Percentiles rank a stretch among this genome's conserved stretches.
Evolutionary conservation across 2,888 invertebrate genomes (phyloP).

Genomic region (Pherbina coryleti): DNA sequence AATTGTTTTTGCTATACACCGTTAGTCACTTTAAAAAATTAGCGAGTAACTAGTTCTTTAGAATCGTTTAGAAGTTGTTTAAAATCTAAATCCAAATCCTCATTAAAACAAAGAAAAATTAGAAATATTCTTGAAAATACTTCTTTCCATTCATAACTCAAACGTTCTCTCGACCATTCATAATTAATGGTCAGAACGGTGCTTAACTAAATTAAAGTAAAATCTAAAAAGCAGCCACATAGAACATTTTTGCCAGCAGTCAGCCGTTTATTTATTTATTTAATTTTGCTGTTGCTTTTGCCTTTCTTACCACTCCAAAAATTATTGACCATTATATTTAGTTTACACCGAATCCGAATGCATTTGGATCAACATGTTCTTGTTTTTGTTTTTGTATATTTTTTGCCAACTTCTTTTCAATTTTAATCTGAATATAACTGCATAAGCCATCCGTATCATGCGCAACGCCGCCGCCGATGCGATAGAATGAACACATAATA

Average conservation of each 20-base stretch:
- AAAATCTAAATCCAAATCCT: no score
- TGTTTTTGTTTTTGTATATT: neutral
- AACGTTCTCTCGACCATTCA: slow-evolving; percentile 1
- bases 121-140: no score
- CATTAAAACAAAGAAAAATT: no score
- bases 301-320: neutral
- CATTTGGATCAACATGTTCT: neutral
- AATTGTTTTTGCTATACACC: no score
- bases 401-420: neutral
- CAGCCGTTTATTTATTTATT: neutral
- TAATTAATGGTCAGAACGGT: neutral
- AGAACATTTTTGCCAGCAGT: slow-evolving; percentile 10
- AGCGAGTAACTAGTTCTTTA: no score
- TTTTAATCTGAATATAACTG: slow-evolving; percentile 19
- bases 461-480: neutral
- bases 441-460: neutral
- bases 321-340: slow-evolving; percentile 5
- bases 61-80: no score
- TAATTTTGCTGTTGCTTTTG: neutral
- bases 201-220: slow-evolving; percentile 3
- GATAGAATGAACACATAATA: neutral
- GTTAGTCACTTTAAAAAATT: no score
- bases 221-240: neutral
- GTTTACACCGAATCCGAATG: neutral
- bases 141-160: neutral